Evolutionary conservation across 2,113 vertebrate genomes (phyloP).

Genomic region (Eolophus roseicapilla): DNA sequence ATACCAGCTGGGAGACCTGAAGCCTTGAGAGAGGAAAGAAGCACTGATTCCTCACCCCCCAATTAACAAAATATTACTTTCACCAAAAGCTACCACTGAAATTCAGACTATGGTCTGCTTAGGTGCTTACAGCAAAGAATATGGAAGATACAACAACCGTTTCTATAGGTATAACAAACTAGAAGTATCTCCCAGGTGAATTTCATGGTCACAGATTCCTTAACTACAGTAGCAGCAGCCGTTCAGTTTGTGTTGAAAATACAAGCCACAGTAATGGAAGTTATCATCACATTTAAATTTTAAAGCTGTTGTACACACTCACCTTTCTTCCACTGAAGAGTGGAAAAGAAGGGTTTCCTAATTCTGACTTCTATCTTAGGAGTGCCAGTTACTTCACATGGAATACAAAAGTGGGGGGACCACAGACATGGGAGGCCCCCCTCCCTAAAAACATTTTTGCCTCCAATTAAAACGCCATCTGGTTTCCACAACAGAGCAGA

Average conservation of each 20-base stretch:
- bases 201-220: not conserved
- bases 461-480: not conserved
- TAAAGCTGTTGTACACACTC: not conserved
- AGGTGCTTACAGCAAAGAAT: not conserved
- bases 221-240: not conserved
- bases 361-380: not conserved
- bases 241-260: not conserved
- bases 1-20: not conserved
- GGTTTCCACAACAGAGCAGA: conserved; percentile 1
- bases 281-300: not conserved
- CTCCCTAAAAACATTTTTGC: not conserved
- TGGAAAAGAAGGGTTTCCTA: not conserved
- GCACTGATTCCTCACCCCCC: not conserved
- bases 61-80: not conserved
- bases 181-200: not conserved
- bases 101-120: not conserved
- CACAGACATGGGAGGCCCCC: not conserved
- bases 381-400: not conserved
- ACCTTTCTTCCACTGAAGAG: not conserved
- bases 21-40: not conserved
- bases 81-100: not conserved
- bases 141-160: not conserved
- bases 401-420: not conserved
- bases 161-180: not conserved
- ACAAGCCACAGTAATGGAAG: not conserved